Evolutionary conservation across 2,888 invertebrate species (phyloP).

Genomic region (Cantharis flavilabris): DNA sequence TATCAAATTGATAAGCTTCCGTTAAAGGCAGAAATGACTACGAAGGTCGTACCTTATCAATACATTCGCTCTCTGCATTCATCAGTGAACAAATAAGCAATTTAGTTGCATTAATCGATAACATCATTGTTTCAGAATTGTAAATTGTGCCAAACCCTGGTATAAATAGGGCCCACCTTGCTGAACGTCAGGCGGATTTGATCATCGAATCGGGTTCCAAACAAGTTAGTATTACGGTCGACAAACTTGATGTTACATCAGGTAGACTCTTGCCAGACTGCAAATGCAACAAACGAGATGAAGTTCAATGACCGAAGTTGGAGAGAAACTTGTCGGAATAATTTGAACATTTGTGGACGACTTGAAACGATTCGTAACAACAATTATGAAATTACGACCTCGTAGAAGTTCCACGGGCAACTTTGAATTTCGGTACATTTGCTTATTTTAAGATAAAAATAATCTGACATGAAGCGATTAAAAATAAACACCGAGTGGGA

Average conservation of each 20-base stretch:
- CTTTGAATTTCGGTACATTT: neutral
- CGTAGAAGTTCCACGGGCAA: neutral
- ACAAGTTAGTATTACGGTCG: neutral
- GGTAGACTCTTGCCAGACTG: conserved; percentile 1
- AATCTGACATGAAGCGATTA: neutral
- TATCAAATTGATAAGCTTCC: neutral
- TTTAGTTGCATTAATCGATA: neutral
- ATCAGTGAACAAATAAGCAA: neutral
- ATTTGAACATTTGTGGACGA: conserved; percentile 17
- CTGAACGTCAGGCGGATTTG: neutral
- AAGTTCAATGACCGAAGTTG: conserved; percentile 32
- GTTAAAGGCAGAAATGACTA: neutral
- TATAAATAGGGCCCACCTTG: neutral
- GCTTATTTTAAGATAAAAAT: neutral
- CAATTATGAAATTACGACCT: neutral
- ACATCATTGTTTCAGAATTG: neutral
- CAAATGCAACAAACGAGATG: conserved; percentile 2
- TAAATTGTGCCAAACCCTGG: neutral
- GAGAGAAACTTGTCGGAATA: conserved; percentile 32
- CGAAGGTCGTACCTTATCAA: neutral
- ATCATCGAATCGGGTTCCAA: neutral
- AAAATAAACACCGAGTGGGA: neutral
- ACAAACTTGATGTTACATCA: neutral
- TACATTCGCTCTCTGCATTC: neutral
- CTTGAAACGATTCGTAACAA: neutral